Conservation (phyloP, 2,888 invertebrate genomes). For the Escarpia spicata region DNA sequence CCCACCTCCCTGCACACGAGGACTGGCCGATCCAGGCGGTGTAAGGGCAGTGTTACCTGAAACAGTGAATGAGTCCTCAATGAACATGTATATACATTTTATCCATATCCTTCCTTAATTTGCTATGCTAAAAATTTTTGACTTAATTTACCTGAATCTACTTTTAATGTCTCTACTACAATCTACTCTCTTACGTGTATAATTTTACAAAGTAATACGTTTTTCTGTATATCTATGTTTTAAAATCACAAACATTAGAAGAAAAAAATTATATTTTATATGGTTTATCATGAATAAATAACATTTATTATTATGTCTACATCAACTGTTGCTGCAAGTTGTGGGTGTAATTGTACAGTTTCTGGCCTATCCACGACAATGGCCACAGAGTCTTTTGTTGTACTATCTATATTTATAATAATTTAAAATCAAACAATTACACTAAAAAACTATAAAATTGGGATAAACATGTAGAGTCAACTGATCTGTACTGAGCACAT, state of each 20-base stretch:
- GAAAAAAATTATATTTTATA: too few relatives aligned
- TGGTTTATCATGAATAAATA: too few relatives aligned
- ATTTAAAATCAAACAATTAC: not conserved
- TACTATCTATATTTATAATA: not conserved
- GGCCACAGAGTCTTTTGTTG: not conserved
- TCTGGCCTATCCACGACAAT: too few relatives aligned
- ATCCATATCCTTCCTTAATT: too few relatives aligned
- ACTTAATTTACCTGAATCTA: too few relatives aligned
- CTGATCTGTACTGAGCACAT: not conserved
- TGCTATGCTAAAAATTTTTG: too few relatives aligned
- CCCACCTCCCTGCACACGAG: not conserved
- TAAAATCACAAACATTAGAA: too few relatives aligned
- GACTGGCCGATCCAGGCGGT: not conserved
- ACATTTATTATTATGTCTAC: not conserved
- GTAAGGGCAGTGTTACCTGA: not conserved
- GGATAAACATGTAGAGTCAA: not conserved
- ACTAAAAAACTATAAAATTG: not conserved
- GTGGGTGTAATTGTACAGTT: not conserved
- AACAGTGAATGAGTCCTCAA: not conserved
- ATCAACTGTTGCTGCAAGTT: not conserved
- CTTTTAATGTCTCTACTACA: too few relatives aligned
- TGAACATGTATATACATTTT: not conserved
- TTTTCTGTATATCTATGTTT: too few relatives aligned
- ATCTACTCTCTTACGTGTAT: too few relatives aligned
- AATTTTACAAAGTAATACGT: too few relatives aligned